Base-by-base conservation (phyloP, 2,888 invertebrate genomes). In the Toxonevra muliebris region DNA sequence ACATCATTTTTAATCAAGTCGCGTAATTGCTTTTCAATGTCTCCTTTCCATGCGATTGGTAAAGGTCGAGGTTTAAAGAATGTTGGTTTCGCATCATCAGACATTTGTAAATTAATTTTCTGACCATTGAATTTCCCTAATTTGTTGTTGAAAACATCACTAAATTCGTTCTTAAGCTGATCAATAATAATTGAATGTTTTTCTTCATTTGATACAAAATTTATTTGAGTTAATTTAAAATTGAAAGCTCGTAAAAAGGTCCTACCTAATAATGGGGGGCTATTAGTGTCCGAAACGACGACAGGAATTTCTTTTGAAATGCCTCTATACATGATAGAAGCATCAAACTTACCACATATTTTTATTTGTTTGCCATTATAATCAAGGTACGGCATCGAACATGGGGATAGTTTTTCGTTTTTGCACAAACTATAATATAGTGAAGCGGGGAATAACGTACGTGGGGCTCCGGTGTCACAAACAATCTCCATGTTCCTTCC, bases 351-450 rank as follows among this genome's bases (percentile, higher is more conserved):
- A 9, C 50, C 13, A 50, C 12, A 50, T 50, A 57, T 40, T 57
- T 41, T 57, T 57, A 57, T 57, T 57, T 40, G 57, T 40, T 57
- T 57, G 57, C 40, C 41, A 9, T 57, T n/a, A 30, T 41, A 30
- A 57, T 57, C 57, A 57, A 41, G 40, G 41, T 41, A 57, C 30
- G 57, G 57, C 12, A 57, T 57, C 4, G 40, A 57, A 57, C 57
- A 57, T 41, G 57, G 57, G 41, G 40, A 9, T 5, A 41, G 15
- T 40, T 30, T 57, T 57, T 40, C 40, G 15, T 57, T 30, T 13
- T 57, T 57, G 5, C 40, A 40, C 40, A 57, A 30, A 5, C n/a
- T 57, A 40, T 57, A 57, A 30, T 40, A 57, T 57, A 57, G 40
- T 40, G 41, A 57, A 30, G 57, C 57, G 57, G 57, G 57, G 41